Evolutionary conservation across 2,888 invertebrate genomes (phyloP), one percentile per base, ranked within the genome.

Genomic region (Cotesia congregata): DNA sequence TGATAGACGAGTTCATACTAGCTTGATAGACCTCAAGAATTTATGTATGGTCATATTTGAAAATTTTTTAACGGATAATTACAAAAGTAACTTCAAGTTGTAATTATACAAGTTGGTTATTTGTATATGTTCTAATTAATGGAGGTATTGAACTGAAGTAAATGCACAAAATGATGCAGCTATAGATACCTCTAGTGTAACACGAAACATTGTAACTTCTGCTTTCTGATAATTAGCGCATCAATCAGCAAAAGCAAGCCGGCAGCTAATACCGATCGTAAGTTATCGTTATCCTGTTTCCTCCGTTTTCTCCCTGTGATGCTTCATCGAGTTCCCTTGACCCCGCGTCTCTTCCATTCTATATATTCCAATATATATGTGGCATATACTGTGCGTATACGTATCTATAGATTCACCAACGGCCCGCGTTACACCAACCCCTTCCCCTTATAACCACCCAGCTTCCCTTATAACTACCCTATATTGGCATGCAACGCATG

Each of bases 141-240:
- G 30, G 30, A 30, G 30, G 3, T 30, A 30, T 30, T 30, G 30
- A 30, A 30, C 30, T 30, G 30, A 30, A 17, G 30, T 61, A 38
- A 30, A 5, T 72, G n/a, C 15, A 60, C 1, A 60, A 38, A 30
- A n/a, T 60, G 30, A 9, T 9, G 9, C 30, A 38, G 7, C 9
- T 20, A 60, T 70, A 59, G 59, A 69, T 59, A 73, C 3, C 30
- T 76, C 65, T 65, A 50, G 50, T 67, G 40, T 75, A 79, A 83
- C 84, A 85, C 83, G 86, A 83, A 87, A 85, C 86, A 86, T 84
- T 88, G 88, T 89, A 89, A 89, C 88, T 89, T 88, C 87, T 89
- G 88, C 86, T 89, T 87, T 86, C 88, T 89, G 89, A 89, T 89
- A 89, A 89, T 89, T 89, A 89, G 88, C 88, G 88, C 88, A 89